Conservation (phyloP, 2,113 vertebrate species). For the Takifugu bimaculatus region DNA sequence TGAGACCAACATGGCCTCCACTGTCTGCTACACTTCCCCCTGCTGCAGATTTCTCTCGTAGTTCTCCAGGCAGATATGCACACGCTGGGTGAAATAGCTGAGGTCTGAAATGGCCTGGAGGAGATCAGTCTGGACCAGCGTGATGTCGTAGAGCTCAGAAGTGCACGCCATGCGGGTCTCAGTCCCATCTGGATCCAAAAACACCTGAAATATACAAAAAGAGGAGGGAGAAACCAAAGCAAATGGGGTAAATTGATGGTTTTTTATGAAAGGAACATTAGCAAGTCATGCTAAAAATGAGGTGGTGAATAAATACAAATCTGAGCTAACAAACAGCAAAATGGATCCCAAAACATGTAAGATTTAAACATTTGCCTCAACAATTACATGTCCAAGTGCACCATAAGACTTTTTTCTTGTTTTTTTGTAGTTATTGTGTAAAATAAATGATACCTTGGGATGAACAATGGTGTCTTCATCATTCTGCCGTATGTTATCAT, state of each 20-base stretch:
- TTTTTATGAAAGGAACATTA: not conserved
- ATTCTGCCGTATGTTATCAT: constrained; percentile 85
- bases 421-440: not conserved
- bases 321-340: not conserved
- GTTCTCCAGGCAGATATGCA: constrained; percentile 81
- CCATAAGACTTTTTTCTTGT: not conserved
- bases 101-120: constrained; percentile 81
- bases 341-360: not conserved
- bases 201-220: constrained; percentile 71
- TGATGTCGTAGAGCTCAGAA: constrained; percentile 79
- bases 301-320: too few species aligned
- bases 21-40: constrained; percentile 35
- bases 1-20: not conserved
- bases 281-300: too few species aligned
- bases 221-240: not conserved
- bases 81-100: constrained; percentile 78
- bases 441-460: constrained; percentile 73
- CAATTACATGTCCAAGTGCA: too few species aligned
- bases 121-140: constrained; percentile 84
- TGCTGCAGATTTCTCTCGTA: constrained; percentile 78
- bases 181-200: constrained; percentile 56
- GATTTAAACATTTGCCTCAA: not conserved
- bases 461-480: constrained; percentile 81
- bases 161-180: constrained; percentile 64
- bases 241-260: not conserved